phyloP scores from a whole-genome alignment of 2,888 invertebrate species.

The Trichopoda pennipes region DNA sequence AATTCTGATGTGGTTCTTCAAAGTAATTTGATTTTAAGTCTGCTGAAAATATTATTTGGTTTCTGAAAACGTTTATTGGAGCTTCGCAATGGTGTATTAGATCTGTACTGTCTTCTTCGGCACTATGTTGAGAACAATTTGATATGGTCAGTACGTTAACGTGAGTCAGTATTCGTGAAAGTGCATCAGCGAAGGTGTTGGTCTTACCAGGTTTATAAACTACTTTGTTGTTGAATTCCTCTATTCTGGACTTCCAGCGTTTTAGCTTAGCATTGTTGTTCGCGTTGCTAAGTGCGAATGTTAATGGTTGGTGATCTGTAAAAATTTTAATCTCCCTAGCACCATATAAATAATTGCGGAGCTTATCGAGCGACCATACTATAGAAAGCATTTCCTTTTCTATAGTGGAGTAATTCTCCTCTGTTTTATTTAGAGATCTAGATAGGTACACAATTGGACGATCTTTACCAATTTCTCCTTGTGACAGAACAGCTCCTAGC shows the following conservation, averaged over 20 bases:
- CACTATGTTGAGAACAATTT: slow-evolving; percentile 18
- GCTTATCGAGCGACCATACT: slow-evolving; percentile 43
- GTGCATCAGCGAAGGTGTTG: slow-evolving; percentile 52
- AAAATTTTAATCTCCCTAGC: slow-evolving; percentile 47
- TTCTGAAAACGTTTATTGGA: slow-evolving; percentile 27
- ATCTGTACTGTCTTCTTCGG: slow-evolving; percentile 5
- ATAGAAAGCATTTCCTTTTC: slow-evolving; percentile 58
- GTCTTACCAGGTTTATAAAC: slow-evolving; percentile 53
- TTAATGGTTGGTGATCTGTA: slow-evolving; percentile 47
- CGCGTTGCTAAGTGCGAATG: slow-evolving; percentile 28
- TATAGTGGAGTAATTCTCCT: slow-evolving; percentile 43
- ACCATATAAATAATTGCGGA: slow-evolving; percentile 35
- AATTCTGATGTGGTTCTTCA: background rate
- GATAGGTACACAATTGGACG: background rate
- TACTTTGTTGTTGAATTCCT: slow-evolving; percentile 62
- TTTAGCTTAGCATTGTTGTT: slow-evolving; percentile 50
- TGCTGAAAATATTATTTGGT: slow-evolving; percentile 28
- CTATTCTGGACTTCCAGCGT: slow-evolving; percentile 58
- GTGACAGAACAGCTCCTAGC: slow-evolving; percentile 57
- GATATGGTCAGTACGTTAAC: slow-evolving; percentile 15
- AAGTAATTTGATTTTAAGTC: background rate
- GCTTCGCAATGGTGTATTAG: slow-evolving; percentile 14
- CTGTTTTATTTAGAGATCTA: slow-evolving; percentile 22
- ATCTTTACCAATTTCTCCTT: slow-evolving; percentile 48
- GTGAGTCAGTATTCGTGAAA: slow-evolving; percentile 1